phyloP scores from a whole-genome alignment of 30 jellyfish, hydroid and myxozoan genomes.

The Aurelia coerulea region DNA sequence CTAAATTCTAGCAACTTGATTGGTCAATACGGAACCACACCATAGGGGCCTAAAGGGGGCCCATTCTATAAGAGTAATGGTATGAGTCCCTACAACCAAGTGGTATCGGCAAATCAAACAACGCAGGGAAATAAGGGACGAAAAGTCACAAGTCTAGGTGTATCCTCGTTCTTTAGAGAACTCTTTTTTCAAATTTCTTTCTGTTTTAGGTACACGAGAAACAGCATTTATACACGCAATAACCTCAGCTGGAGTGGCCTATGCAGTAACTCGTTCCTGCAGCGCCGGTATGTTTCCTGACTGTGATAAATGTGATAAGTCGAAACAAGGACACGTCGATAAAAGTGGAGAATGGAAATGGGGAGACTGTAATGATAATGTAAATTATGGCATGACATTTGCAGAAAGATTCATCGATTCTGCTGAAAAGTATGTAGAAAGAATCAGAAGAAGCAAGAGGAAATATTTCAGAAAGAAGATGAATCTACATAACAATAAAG shows the following conservation, averaged over 20 bases:
- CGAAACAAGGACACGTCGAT: constrained; percentile 73
- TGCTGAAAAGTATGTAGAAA: constrained; percentile 48
- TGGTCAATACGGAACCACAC: too few relatives aligned
- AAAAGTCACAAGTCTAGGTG: too few relatives aligned
- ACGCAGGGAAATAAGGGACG: too few relatives aligned
- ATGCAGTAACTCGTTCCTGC: constrained; percentile 87
- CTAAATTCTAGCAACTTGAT: too few relatives aligned
- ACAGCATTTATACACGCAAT: constrained; percentile 91
- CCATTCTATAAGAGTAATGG: too few relatives aligned
- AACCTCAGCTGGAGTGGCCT: constrained; percentile 95
- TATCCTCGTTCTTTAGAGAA: too few relatives aligned
- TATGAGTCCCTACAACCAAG: too few relatives aligned
- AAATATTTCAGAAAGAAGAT: constrained; percentile 53
- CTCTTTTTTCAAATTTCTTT: neutral
- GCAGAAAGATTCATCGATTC: constrained; percentile 81
- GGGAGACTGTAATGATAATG: constrained; percentile 92
- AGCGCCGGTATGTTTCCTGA: constrained; percentile 84
- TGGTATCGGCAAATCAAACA: too few relatives aligned
- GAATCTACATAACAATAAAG: constrained; percentile 92
- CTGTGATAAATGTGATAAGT: constrained; percentile 76
- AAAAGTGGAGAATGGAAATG: constrained; percentile 90
- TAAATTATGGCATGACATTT: constrained; percentile 69
- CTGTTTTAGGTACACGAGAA: constrained; percentile 76
- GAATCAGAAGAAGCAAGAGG: constrained; percentile 58
- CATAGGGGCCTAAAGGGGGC: too few relatives aligned